Conservation (phyloP, 2,888 invertebrate genomes). For the Diloba caeruleocephala region DNA sequence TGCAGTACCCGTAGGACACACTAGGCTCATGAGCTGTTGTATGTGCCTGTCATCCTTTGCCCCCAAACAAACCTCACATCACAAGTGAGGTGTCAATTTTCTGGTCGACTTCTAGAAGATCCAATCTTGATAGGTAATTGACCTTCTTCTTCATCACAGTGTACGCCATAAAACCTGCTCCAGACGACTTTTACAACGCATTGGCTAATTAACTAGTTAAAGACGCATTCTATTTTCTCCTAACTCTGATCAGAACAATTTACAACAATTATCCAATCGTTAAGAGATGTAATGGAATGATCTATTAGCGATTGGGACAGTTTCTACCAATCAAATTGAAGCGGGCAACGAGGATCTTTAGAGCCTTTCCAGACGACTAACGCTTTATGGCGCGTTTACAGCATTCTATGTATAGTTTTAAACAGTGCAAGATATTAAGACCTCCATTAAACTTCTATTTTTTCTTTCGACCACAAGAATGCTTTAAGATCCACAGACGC, state of each 20-base stretch:
- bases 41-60: too few relatives aligned
- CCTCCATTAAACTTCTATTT: too few relatives aligned
- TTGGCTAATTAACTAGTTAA: constrained; percentile 16
- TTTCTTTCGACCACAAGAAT: too few relatives aligned
- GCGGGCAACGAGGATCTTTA: constrained; percentile 4
- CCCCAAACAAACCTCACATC: too few relatives aligned
- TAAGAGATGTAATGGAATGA: constrained; percentile 22
- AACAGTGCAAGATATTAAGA: too few relatives aligned
- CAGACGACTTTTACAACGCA: constrained; percentile 28
- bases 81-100: too few relatives aligned
- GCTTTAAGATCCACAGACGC: too few relatives aligned
- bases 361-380: constrained; percentile 9
- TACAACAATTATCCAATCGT: constrained; percentile 49
- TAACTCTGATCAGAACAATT: constrained; percentile 22
- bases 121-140: constrained; percentile 6
- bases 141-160: neutral
- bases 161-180: constrained; percentile 20
- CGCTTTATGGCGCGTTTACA: too few relatives aligned
- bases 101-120: too few relatives aligned
- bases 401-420: too few relatives aligned
- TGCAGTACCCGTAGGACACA: too few relatives aligned
- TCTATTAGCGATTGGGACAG: constrained; percentile 39
- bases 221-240: constrained; percentile 23
- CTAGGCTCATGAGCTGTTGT: too few relatives aligned
- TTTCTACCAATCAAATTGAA: constrained; percentile 33